Conservation (phyloP, 2,113 vertebrate genomes). For the Catharus fuscescens region DNA sequence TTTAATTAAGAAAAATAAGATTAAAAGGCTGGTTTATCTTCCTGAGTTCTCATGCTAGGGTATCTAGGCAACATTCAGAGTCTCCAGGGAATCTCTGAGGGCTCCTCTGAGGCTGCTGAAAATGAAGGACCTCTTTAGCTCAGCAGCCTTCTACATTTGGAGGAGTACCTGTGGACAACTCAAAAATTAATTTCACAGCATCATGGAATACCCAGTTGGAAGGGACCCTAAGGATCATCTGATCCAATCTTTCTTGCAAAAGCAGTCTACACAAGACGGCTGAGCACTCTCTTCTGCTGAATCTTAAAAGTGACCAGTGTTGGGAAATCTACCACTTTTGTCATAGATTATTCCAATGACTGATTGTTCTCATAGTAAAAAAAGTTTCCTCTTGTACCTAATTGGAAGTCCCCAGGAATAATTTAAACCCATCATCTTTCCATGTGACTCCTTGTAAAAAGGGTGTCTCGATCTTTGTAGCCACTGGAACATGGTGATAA, state of each 20-base stretch:
- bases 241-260: neutral
- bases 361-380: neutral
- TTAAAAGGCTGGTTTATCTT: neutral
- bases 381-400: neutral
- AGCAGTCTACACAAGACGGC: neutral
- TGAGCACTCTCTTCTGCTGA: neutral
- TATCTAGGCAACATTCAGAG: neutral
- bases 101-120: neutral
- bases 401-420: neutral
- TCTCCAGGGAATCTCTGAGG: neutral
- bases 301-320: neutral
- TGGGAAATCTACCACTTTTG: neutral
- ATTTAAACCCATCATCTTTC: neutral
- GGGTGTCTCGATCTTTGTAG: accelerated
- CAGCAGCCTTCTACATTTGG: neutral
- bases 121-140: neutral
- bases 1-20: conserved; percentile 13
- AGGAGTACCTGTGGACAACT: neutral
- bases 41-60: neutral
- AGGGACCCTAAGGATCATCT: neutral
- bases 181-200: neutral
- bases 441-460: neutral
- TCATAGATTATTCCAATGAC: neutral
- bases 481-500: neutral
- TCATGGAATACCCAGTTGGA: neutral